Conservation (phyloP, 2,797 vertebrate genomes). For the Uromys caudimaculatus region DNA sequence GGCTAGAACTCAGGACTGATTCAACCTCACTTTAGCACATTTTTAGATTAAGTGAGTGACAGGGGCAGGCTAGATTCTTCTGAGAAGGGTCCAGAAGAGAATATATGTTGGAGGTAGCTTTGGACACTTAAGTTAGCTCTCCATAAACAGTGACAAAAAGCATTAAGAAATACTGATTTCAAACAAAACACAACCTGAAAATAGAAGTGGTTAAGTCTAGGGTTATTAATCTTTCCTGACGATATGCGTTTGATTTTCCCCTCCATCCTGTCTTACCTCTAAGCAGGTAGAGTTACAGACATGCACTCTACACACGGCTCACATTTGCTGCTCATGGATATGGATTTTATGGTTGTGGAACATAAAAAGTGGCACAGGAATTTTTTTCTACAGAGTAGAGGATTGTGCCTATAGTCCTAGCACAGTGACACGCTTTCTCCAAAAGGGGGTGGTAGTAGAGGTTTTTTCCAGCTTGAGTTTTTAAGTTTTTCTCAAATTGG, state of each 20-base stretch:
- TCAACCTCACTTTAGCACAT: not conserved
- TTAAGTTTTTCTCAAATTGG: slow-evolving; percentile 2
- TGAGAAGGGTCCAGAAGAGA: not conserved
- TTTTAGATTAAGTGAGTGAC: slow-evolving; percentile 28
- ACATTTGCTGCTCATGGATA: not conserved
- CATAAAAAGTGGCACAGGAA: not conserved
- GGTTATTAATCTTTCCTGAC: not conserved
- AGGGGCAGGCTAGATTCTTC: not conserved
- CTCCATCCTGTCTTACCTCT: not conserved
- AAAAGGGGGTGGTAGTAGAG: not conserved
- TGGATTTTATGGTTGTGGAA: slow-evolving; percentile 11
- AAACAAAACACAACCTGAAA: not conserved
- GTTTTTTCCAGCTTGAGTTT: not conserved
- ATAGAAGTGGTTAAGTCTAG: not conserved
- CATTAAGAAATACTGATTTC: not conserved
- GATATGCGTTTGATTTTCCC: not conserved
- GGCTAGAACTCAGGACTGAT: not conserved
- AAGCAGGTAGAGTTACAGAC: not conserved
- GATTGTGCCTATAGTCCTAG: not conserved
- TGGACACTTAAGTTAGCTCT: slow-evolving; percentile 4
- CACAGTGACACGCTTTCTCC: not conserved
- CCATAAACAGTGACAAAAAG: not conserved
- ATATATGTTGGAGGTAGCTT: slow-evolving; percentile 27
- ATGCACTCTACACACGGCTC: not conserved
- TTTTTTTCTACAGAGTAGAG: not conserved